A percentile compares a stretch with the other conserved stretches of the same genome.
Conservation (phyloP, 2,888 invertebrate genomes). For the Caenorhabditis uteleia region DNA sequence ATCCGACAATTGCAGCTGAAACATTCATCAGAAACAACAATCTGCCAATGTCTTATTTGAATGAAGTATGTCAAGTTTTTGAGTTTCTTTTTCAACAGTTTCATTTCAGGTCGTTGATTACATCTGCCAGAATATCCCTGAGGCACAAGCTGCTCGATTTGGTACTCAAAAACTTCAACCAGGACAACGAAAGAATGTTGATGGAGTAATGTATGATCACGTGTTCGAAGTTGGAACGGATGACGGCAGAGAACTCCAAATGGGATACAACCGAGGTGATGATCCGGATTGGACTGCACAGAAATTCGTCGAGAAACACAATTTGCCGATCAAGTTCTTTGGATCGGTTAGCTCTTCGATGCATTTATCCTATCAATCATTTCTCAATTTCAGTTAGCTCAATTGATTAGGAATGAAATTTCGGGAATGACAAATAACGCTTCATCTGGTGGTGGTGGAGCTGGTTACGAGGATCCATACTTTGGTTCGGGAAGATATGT, state of each 20-base stretch:
- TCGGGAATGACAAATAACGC: constrained; percentile 15
- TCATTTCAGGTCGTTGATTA: constrained; percentile 1
- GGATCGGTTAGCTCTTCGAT: constrained; percentile 64
- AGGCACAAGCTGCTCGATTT: constrained; percentile 10
- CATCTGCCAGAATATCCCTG: constrained; percentile 10
- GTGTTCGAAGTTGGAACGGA: constrained; percentile 95
- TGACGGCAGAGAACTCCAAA: constrained; percentile 81
- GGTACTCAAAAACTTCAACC: background rate
- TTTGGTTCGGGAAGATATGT: constrained; percentile 68
- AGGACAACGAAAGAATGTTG: background rate
- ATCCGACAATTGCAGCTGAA: constrained; percentile 59
- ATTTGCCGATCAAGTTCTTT: constrained; percentile 78
- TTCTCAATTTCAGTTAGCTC: constrained; percentile 3
- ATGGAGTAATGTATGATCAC: constrained; percentile 79
- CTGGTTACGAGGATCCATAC: constrained; percentile 30
- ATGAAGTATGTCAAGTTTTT: constrained; percentile 46
- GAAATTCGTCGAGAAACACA: constrained; percentile 84
- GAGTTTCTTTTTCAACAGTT: no score
- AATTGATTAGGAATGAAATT: constrained; percentile 3
- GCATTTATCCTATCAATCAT: constrained; percentile 82
- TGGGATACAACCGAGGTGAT: constrained; percentile 87
- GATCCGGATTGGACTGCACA: constrained; percentile 93
- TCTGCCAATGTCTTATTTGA: constrained; percentile 54
- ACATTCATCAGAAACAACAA: constrained; percentile 58
- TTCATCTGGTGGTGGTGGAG: constrained; percentile 5